phyloP scores from a whole-genome alignment of 2,888 invertebrate species.

The Hesperia comma region DNA sequence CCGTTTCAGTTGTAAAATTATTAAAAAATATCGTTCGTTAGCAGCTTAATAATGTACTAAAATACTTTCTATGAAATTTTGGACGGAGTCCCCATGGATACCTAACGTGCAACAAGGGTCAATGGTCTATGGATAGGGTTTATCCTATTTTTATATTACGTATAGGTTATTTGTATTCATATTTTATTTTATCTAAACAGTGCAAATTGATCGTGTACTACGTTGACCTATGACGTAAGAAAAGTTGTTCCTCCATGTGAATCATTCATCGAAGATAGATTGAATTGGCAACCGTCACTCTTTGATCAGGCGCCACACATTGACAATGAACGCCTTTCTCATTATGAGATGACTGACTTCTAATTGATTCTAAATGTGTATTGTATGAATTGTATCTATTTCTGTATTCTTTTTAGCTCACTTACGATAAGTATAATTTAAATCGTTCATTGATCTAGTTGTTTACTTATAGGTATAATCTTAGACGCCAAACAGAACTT shows the following conservation, averaged over 20 bases:
- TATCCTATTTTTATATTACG: no score
- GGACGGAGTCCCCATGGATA: no score
- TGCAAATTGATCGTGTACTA: background rate
- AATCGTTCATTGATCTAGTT: background rate
- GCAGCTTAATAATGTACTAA: no score
- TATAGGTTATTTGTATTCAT: no score
- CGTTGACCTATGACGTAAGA: background rate
- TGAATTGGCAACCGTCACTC: conserved; percentile 13
- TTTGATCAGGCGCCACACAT: conserved; percentile 9
- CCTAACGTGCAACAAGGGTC: no score
- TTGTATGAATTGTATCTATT: background rate
- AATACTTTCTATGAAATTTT: no score
- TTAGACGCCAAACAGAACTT: background rate
- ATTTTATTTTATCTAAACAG: no score
- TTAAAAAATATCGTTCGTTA: background rate
- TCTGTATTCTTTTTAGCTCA: background rate
- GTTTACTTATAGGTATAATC: conserved; percentile 5
- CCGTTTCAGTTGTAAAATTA: conserved; percentile 15
- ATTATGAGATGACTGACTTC: conserved; percentile 16
- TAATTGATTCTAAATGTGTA: conserved; percentile 13
- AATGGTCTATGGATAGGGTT: no score
- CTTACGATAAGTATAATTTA: conserved; percentile 16
- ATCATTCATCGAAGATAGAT: conserved; percentile 20
- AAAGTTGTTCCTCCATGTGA: conserved; percentile 14
- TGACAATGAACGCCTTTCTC: conserved; percentile 13